Evolutionary conservation across 2,888 invertebrate species (phyloP), one percentile per base, ranked within the genome.

Genomic region (Agrotis puta): DNA sequence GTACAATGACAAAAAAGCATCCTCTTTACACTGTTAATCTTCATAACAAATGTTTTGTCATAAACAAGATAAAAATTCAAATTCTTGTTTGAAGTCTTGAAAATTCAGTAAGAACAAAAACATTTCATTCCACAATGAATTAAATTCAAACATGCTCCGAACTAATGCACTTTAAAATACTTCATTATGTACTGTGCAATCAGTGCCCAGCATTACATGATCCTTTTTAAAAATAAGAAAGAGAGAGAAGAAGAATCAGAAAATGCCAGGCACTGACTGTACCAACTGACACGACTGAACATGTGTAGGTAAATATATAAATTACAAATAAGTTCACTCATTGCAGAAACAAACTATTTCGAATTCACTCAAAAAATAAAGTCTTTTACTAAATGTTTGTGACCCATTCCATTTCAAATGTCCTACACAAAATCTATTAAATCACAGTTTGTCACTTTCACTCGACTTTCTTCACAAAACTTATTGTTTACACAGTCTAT

Each of bases 401-500:
- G 61, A 78, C 67, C 9, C 43, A 18, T 39, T 50, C 47, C 11
- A 2, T 18, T 54, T 14, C 53, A 54, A 66, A 61, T 50, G 64
- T 70, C 54, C 54, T 16, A 53, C 71, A 70, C 24, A 57, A 67
- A 73, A 68, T 51, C 5, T 62, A 56, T 45, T 33, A 59, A 65
- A 81, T 83, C 83, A 83, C 84, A 83, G 84, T 70, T 61, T 43
- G 51, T 48, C 59, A 58, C 76, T 57, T 48, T 68, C 73, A 68
- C 68, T 47, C 48, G 1, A 58, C 24, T 47, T 47, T 64, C 56
- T 75, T 45, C 51, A 69, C 57, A 70, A 70, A 67, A 59, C 51
- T 56, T 24, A n/a, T 5, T 57, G 27, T 33, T 33, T 39, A 65
- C 22, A 64, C 64, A 70, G 54, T 75, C 68, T 93, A 95, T 64